Conservation (phyloP, 2,113 vertebrate species). For the Erinaceus europaeus region DNA sequence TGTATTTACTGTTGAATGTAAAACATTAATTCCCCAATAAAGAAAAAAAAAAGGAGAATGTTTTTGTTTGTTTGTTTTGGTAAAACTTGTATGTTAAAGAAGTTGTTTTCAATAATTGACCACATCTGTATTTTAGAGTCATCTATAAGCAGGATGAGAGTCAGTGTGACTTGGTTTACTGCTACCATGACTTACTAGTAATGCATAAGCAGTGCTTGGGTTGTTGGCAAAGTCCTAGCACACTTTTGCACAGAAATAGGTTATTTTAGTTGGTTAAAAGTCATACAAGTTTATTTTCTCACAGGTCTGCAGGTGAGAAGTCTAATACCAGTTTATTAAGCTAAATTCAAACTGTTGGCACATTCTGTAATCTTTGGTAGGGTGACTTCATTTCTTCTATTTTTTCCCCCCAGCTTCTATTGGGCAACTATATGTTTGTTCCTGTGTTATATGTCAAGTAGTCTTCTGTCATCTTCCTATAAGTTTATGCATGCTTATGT, state of each 20-base stretch:
- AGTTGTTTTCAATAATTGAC: background rate
- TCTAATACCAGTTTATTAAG: background rate
- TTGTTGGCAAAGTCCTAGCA: background rate
- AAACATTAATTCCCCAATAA: too few relatives aligned
- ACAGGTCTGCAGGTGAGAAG: background rate
- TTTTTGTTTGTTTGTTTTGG: too few relatives aligned
- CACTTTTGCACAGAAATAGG: background rate
- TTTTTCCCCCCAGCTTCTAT: background rate
- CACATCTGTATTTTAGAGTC: background rate
- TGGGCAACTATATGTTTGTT: background rate
- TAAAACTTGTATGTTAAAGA: background rate
- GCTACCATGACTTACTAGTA: too few relatives aligned
- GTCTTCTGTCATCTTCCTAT: background rate
- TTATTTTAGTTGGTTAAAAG: background rate
- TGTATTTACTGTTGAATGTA: too few relatives aligned
- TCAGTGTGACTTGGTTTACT: background rate
- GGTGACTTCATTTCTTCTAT: background rate
- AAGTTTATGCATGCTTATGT: background rate
- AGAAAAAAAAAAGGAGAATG: too few relatives aligned
- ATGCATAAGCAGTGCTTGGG: background rate
- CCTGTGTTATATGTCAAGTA: background rate
- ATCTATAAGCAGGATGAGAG: background rate
- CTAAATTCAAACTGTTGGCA: background rate
- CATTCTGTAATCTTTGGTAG: background rate
- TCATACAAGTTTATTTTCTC: background rate